These are phyloP conservation scores for Helarctos malayanus DNA, from an alignment of 2,797 vertebrate species.

Conservation along the genomic window DNA sequence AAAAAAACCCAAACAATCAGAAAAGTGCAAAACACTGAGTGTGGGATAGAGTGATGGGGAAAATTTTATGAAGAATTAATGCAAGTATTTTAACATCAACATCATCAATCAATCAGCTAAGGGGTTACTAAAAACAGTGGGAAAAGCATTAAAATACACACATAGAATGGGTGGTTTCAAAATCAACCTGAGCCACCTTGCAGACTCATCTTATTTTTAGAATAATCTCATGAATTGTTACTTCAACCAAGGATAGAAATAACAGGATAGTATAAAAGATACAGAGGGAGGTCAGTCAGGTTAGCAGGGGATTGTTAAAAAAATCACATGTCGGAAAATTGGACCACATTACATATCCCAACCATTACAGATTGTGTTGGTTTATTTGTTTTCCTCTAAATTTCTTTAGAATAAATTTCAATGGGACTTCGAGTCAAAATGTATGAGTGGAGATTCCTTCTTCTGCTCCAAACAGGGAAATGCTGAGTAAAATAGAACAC, in stretches of 20 bases:
- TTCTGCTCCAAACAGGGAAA: constrained; percentile 8
- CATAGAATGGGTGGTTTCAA: constrained; percentile 63
- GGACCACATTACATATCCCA: neutral
- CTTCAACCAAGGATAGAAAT: constrained; percentile 75
- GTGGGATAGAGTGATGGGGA: neutral
- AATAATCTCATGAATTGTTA: constrained; percentile 79
- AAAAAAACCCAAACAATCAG: neutral
- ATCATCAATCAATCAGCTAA: constrained; percentile 24
- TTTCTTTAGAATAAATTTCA: constrained; percentile 54
- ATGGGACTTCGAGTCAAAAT: constrained; percentile 35
- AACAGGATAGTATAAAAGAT: constrained; percentile 54
- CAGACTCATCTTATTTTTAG: constrained; percentile 73
- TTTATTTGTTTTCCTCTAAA: constrained; percentile 49
- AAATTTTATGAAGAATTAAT: constrained; percentile 52
- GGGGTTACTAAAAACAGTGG: constrained; percentile 20
- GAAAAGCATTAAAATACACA: constrained; percentile 30
- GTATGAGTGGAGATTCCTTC: neutral
- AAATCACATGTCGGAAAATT: constrained; percentile 34
- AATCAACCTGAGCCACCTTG: constrained; percentile 62
- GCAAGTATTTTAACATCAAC: constrained; percentile 49
- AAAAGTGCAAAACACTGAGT: neutral
- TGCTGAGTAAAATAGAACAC: neutral
- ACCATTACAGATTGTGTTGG: neutral
- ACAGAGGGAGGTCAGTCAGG: constrained; percentile 52
- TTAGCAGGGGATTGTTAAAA: constrained; percentile 39